A percentile compares a stretch with the other conserved stretches of the same genome.
phyloP scores from a whole-genome alignment of 2,888 invertebrate genomes.

The Cistogaster globosa region DNA sequence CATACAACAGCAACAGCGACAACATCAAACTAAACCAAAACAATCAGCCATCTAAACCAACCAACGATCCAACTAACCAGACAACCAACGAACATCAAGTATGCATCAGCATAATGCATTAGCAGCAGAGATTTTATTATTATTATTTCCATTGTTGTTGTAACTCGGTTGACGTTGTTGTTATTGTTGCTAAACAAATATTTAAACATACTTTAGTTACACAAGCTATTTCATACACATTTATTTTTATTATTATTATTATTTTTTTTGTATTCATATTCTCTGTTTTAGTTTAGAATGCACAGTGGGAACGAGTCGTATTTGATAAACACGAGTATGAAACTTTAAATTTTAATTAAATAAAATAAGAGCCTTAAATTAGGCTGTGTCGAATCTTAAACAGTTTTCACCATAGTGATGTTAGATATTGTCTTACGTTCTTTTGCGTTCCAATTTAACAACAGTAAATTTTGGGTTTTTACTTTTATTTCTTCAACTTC shows the following conservation, averaged over 20 bases:
- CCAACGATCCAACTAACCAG: conserved; percentile 9
- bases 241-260: too few relatives aligned
- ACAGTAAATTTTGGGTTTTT: too few relatives aligned
- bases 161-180: conserved; percentile 19
- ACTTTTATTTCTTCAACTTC: too few relatives aligned
- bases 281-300: neutral
- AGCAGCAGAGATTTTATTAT: conserved; percentile 61
- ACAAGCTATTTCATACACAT: neutral
- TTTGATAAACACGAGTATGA: too few relatives aligned
- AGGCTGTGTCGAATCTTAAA: too few relatives aligned
- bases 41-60: conserved; percentile 40
- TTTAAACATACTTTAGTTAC: conserved; percentile 26
- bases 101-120: conserved; percentile 70
- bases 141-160: neutral
- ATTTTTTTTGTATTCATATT: conserved; percentile 10
- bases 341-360: too few relatives aligned
- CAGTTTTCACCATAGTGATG: too few relatives aligned
- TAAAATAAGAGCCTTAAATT: too few relatives aligned
- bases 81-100: conserved; percentile 61
- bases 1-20: neutral
- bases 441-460: too few relatives aligned
- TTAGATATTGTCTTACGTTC: too few relatives aligned
- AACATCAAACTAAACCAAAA: conserved; percentile 41
- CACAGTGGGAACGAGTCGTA: conserved; percentile 3
- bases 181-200: conserved; percentile 68